Conservation (phyloP, 2,113 vertebrate genomes). For the Carassius gibelio region DNA sequence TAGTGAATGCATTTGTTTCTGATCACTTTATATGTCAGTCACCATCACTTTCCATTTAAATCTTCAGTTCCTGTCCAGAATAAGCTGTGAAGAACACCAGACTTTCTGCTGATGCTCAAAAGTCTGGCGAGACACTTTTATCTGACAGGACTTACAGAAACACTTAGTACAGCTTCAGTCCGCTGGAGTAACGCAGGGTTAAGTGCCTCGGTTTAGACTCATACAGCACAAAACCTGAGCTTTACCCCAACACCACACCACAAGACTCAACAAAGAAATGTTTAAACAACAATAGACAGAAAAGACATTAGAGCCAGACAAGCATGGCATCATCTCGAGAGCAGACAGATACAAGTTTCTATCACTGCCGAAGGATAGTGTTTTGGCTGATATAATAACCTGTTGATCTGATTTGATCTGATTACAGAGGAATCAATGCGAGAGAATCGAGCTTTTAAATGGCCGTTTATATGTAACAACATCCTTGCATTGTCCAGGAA, state of each 20-base stretch:
- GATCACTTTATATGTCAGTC: background rate
- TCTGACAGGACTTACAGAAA: background rate
- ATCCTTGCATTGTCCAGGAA: background rate
- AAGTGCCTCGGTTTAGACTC: background rate
- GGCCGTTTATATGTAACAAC: slow-evolving; percentile 3
- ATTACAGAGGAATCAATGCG: slow-evolving; percentile 1
- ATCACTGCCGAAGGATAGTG: background rate
- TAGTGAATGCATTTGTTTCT: no score
- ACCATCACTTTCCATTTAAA: background rate
- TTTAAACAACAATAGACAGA: background rate
- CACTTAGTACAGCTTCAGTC: background rate
- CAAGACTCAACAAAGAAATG: background rate
- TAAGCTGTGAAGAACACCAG: background rate
- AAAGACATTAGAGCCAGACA: background rate
- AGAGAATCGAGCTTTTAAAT: slow-evolving; percentile 8
- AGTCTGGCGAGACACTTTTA: background rate
- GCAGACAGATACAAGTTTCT: background rate
- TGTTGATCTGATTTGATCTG: background rate
- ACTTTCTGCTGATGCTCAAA: background rate
- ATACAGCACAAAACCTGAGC: background rate
- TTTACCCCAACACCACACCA: background rate
- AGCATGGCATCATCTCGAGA: background rate
- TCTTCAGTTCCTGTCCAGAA: background rate
- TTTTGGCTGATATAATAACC: slow-evolving; percentile 4
- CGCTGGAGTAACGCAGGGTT: background rate